Conservation (phyloP, 2,888 invertebrate species). For the Ophioninae sp. region DNA sequence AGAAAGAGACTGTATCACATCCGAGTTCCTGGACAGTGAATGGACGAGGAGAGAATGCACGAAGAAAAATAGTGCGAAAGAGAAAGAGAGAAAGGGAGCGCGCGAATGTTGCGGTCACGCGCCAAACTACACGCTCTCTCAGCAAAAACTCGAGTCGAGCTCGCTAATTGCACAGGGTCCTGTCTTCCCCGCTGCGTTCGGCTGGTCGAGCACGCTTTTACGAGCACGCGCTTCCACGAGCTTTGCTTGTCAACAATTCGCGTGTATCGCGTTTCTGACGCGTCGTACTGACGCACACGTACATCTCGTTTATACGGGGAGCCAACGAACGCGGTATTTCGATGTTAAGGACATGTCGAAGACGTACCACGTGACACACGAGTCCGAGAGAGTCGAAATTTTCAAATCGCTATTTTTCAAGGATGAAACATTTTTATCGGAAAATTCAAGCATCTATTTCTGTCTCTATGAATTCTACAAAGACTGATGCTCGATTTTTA, state of each 20-base stretch:
- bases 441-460: no score
- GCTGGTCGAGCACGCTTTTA: conserved; percentile 21
- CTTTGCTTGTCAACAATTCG: conserved; percentile 28
- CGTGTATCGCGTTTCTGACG: conserved; percentile 24
- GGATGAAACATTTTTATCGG: no score
- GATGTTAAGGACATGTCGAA: no score
- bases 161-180: conserved; percentile 40
- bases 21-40: conserved; percentile 31
- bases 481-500: no score
- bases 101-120: conserved; percentile 40
- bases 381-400: no score
- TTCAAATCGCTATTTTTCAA: no score
- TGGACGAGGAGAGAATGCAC: conserved; percentile 35
- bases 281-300: background rate
- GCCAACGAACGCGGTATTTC: no score
- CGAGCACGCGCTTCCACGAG: conserved; percentile 22
- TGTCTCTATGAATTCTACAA: no score
- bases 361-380: no score
- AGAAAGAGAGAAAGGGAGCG: background rate
- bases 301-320: no score
- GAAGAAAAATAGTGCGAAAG: conserved; percentile 3
- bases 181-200: conserved; percentile 5
- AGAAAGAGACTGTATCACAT: background rate
- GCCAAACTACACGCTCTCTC: conserved; percentile 30
- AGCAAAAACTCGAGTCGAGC: conserved; percentile 25